Conservation (phyloP, 1,140 invertebrate species). For the Eurytemora carolleeae region DNA sequence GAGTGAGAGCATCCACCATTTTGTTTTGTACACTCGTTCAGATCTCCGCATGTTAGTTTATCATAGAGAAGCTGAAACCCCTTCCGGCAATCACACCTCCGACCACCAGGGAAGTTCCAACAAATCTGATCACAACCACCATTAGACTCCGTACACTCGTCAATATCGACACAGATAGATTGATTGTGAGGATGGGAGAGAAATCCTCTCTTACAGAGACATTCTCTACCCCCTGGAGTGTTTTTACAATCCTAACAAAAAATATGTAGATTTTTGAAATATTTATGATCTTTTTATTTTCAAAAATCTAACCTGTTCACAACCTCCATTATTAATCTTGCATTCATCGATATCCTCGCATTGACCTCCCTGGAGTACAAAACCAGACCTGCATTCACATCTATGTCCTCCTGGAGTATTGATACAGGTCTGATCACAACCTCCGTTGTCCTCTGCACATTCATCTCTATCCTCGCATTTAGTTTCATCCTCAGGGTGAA, state of each 20-base stretch:
- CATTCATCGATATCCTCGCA: conserved; percentile 28
- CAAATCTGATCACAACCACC: conserved; percentile 33
- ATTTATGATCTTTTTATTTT: no score
- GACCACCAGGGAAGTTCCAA: conserved; percentile 30
- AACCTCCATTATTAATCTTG: conserved; percentile 24
- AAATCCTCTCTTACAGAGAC: conserved; percentile 49
- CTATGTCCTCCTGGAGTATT: conserved; percentile 24
- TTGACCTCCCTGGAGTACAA: conserved; percentile 26
- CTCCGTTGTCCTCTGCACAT: conserved; percentile 20
- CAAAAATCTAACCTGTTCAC: conserved; percentile 24
- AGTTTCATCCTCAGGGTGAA: conserved; percentile 7
- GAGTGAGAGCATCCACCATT: conserved; percentile 32
- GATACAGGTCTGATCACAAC: conserved; percentile 24
- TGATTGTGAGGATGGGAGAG: not conserved
- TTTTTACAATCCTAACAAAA: conserved; percentile 42
- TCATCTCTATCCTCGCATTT: conserved; percentile 19
- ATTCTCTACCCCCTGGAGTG: conserved; percentile 59
- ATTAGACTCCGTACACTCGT: conserved; percentile 28
- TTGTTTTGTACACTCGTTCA: conserved; percentile 24
- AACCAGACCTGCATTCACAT: conserved; percentile 26
- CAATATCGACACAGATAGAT: conserved; percentile 24
- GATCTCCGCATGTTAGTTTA: conserved; percentile 22
- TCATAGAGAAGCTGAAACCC: conserved; percentile 5
- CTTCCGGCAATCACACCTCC: not conserved
- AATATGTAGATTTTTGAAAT: not conserved